A percentile compares a stretch with the other conserved stretches of the same genome.
Conservation (phyloP, 2,888 invertebrate genomes). For the Hipparchia sbordonii region DNA sequence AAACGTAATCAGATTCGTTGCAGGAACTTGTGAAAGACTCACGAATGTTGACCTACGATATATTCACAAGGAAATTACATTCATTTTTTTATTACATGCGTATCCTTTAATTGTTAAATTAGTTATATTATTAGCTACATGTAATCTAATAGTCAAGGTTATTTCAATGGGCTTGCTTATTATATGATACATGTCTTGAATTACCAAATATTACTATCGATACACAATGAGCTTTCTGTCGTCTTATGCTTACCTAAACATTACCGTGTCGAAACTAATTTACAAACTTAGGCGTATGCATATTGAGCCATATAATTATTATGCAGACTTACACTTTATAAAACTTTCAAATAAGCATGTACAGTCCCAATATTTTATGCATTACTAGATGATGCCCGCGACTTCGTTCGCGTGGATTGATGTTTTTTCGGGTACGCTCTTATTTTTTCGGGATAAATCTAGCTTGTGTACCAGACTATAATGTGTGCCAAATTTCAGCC, state of each 20-base stretch:
- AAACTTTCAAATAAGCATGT: too few species aligned
- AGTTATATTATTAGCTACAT: conserved; percentile 4
- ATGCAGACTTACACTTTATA: neutral
- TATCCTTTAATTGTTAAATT: conserved; percentile 17
- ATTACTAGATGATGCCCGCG: too few species aligned
- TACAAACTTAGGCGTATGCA: neutral
- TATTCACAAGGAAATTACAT: conserved; percentile 41
- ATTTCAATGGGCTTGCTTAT: conserved; percentile 9
- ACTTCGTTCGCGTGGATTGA: too few species aligned
- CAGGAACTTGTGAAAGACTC: conserved; percentile 45
- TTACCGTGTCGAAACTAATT: conserved; percentile 5
- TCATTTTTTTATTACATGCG: conserved; percentile 34
- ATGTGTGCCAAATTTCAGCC: too few species aligned
- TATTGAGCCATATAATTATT: neutral
- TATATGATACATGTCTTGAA: neutral
- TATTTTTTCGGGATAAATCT: too few species aligned
- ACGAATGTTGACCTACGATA: conserved; percentile 41
- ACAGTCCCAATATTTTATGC: too few species aligned
- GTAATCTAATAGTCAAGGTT: conserved; percentile 17
- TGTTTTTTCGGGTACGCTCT: too few species aligned
- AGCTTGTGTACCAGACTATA: too few species aligned
- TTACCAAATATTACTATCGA: conserved; percentile 6
- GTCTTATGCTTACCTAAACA: neutral
- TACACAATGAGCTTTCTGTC: conserved; percentile 1
- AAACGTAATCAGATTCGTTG: conserved; percentile 40